Conservation (phyloP, 2,113 vertebrate genomes). For the Carassius auratus region DNA sequence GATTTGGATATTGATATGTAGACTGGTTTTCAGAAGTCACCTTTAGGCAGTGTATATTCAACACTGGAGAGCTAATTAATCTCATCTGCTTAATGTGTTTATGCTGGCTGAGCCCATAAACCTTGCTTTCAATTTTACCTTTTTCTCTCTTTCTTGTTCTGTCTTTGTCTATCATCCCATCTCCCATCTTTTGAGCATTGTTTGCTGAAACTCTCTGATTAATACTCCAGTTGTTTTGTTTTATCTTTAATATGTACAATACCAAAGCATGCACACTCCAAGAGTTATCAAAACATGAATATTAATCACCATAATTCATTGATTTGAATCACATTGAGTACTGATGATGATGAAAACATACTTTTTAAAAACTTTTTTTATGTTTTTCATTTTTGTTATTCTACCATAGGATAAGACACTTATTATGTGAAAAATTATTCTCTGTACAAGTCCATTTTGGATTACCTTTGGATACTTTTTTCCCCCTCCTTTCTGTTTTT, state of each 20-base stretch:
- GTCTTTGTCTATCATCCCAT: conserved; percentile 56
- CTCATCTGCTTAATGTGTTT: conserved; percentile 80
- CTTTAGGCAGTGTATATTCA: conserved; percentile 73
- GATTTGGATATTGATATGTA: background rate
- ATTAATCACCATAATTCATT: background rate
- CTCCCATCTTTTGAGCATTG: conserved; percentile 22
- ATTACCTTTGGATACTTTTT: no score
- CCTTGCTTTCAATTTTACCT: conserved; percentile 77
- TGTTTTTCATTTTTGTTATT: no score
- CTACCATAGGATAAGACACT: no score
- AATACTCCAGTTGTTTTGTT: background rate
- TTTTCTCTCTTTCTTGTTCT: conserved; percentile 65
- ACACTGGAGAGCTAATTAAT: conserved; percentile 79
- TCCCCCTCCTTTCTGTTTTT: background rate
- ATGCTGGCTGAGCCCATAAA: conserved; percentile 77
- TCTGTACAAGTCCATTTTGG: no score
- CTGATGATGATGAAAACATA: no score
- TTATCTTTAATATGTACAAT: conserved; percentile 9
- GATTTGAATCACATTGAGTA: background rate
- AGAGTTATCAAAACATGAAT: background rate
- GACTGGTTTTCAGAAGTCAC: conserved; percentile 46
- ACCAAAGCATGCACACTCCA: background rate
- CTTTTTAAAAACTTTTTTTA: no score
- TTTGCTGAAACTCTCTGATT: background rate
- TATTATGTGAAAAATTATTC: no score